Percentiles rank a stretch among this genome's conserved stretches.
phyloP scores from a whole-genome alignment of 2,888 invertebrate genomes.

The Leptinotarsa rubiginosa region DNA sequence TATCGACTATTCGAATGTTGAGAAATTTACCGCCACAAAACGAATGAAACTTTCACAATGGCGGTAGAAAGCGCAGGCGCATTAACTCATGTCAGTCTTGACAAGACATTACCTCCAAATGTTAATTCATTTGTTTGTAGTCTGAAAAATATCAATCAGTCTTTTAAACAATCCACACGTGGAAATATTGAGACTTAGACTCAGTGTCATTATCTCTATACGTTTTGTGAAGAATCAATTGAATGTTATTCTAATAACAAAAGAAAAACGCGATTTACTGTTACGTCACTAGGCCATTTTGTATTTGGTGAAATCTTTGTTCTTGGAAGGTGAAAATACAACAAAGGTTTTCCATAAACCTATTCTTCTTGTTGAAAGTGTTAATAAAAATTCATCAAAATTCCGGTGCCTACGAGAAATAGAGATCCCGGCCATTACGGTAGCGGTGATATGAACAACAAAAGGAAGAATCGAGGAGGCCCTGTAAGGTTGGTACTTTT shows the following conservation, averaged over 20 bases:
- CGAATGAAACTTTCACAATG: constrained; percentile 48
- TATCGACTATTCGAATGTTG: constrained; percentile 59
- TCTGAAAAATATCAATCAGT: constrained; percentile 52
- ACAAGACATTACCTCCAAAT: constrained; percentile 55
- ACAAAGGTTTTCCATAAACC: constrained; percentile 56
- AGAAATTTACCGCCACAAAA: constrained; percentile 60
- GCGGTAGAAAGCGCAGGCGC: constrained; percentile 40
- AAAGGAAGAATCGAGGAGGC: constrained; percentile 86
- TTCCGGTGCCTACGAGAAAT: constrained; percentile 88
- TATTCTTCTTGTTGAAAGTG: constrained; percentile 54
- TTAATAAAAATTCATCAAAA: constrained; percentile 71
- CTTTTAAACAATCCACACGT: constrained; percentile 49
- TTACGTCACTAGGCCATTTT: constrained; percentile 67
- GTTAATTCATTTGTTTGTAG: constrained; percentile 56
- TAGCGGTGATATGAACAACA: constrained; percentile 80
- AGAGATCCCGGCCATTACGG: constrained; percentile 84
- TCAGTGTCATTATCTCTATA: constrained; percentile 43
- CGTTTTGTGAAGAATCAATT: constrained; percentile 43
- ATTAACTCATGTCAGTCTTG: constrained; percentile 49
- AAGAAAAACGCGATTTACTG: constrained; percentile 60
- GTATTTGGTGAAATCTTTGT: constrained; percentile 60
- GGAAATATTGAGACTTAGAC: constrained; percentile 44
- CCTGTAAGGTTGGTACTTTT: constrained; percentile 74
- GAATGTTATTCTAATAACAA: constrained; percentile 50
- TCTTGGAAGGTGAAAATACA: constrained; percentile 51